Conservation (phyloP, 1,140 invertebrate species). For the Hyles vespertilio region DNA sequence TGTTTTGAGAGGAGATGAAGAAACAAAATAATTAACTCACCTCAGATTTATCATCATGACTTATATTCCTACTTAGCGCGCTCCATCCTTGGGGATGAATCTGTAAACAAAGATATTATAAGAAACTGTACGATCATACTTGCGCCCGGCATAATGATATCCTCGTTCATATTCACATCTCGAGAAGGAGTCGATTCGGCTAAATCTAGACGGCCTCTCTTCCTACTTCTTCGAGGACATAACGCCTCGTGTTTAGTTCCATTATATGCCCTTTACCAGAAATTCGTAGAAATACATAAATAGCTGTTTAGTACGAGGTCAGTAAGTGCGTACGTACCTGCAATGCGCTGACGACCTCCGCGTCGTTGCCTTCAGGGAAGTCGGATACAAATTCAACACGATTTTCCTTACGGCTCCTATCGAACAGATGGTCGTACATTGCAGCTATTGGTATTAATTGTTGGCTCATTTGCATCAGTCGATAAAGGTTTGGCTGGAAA, state of each 20-base stretch:
- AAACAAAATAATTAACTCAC: constrained; percentile 59
- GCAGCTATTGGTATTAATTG: constrained; percentile 87
- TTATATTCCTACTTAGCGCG: constrained; percentile 91
- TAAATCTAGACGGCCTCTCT: too few relatives aligned
- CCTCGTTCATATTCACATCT: too few relatives aligned
- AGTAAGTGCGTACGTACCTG: constrained; percentile 71
- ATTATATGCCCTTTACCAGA: too few relatives aligned
- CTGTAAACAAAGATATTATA: constrained; percentile 41
- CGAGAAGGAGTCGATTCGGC: too few relatives aligned
- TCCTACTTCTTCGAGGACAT: too few relatives aligned
- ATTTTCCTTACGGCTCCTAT: constrained; percentile 83
- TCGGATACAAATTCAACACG: constrained; percentile 93
- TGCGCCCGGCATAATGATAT: too few relatives aligned
- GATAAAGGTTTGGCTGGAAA: constrained; percentile 89
- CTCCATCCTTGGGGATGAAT: constrained; percentile 95
- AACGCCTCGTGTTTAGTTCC: too few relatives aligned
- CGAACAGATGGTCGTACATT: constrained; percentile 89
- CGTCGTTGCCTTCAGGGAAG: constrained; percentile 90
- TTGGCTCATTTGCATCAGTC: constrained; percentile 90
- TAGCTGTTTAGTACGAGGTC: too few relatives aligned
- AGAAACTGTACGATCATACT: too few relatives aligned
- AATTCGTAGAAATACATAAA: too few relatives aligned
- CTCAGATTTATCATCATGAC: constrained; percentile 89
- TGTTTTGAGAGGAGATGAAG: not conserved
- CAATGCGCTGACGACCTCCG: constrained; percentile 91